phyloP scores from a whole-genome alignment of 2,888 invertebrate species.

The Macrosiphum euphorbiae region DNA sequence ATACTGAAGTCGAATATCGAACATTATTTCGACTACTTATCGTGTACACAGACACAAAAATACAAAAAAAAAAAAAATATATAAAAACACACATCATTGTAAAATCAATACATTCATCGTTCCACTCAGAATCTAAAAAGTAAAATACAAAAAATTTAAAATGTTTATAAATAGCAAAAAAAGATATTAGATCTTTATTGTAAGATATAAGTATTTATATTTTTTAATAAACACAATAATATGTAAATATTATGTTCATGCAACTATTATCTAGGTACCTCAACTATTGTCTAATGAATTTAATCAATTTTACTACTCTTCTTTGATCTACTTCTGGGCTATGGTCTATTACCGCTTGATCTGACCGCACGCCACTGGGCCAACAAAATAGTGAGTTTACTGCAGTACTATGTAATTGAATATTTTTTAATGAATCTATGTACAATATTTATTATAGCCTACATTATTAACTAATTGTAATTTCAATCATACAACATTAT shows the following conservation, averaged over 20 bases:
- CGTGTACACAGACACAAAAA: too few species aligned
- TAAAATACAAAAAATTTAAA: too few species aligned
- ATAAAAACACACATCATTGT: too few species aligned
- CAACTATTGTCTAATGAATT: not conserved
- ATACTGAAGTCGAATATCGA: too few species aligned
- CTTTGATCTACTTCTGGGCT: not conserved
- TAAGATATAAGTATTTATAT: too few species aligned
- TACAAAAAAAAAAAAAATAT: too few species aligned
- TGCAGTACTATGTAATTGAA: not conserved
- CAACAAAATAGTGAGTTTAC: not conserved
- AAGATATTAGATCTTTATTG: too few species aligned
- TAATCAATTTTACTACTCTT: not conserved
- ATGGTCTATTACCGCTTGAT: not conserved
- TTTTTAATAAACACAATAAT: too few species aligned
- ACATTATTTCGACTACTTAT: too few species aligned
- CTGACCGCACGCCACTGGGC: not conserved
- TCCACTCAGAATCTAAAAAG: too few species aligned
- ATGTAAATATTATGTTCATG: not conserved
- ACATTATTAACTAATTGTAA: not conserved
- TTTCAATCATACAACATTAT: constrained; percentile 28
- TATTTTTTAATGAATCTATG: not conserved
- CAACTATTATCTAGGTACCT: not conserved
- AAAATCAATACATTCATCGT: too few species aligned
- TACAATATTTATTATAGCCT: not conserved
- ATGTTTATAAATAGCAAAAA: too few species aligned